phyloP scores from a whole-genome alignment of 2,797 vertebrate species.

The Pogonophryne albipinna region DNA sequence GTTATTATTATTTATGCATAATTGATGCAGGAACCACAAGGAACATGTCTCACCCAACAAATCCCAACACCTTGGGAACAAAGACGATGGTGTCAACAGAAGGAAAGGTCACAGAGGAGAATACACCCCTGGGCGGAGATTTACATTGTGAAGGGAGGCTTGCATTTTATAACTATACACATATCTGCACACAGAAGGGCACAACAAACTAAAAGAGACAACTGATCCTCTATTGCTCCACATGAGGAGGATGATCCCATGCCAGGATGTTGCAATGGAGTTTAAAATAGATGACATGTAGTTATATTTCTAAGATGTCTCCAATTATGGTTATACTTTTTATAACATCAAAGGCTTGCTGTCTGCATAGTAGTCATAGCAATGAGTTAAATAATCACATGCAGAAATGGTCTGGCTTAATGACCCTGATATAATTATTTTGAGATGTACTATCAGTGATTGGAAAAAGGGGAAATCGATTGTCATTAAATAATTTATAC shows the following conservation, averaged over 20 bases:
- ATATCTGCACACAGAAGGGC: conserved; percentile 55
- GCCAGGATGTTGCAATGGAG: neutral
- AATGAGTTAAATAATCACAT: neutral
- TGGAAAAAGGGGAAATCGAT: neutral
- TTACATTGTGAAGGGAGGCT: conserved; percentile 58
- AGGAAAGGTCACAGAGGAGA: conserved; percentile 80
- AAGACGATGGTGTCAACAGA: conserved; percentile 79
- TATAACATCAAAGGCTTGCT: neutral
- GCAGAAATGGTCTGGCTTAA: neutral
- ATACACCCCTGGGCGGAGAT: conserved; percentile 69
- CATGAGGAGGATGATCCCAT: neutral
- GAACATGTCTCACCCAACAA: conserved; percentile 78
- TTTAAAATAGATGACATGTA: neutral
- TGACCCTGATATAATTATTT: neutral
- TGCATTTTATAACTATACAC: conserved; percentile 34
- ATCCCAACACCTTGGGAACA: conserved; percentile 79
- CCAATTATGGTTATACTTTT: neutral
- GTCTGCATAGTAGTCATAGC: neutral
- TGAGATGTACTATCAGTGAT: neutral
- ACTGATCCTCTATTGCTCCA: neutral
- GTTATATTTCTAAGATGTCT: neutral
- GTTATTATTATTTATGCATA: conserved; percentile 92
- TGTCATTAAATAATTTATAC: neutral
- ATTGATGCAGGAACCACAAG: conserved; percentile 87
- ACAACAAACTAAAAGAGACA: conserved; percentile 38